Base-by-base conservation (phyloP, 2,797 vertebrate species). In the Pseudomugil gertrudae region DNA sequence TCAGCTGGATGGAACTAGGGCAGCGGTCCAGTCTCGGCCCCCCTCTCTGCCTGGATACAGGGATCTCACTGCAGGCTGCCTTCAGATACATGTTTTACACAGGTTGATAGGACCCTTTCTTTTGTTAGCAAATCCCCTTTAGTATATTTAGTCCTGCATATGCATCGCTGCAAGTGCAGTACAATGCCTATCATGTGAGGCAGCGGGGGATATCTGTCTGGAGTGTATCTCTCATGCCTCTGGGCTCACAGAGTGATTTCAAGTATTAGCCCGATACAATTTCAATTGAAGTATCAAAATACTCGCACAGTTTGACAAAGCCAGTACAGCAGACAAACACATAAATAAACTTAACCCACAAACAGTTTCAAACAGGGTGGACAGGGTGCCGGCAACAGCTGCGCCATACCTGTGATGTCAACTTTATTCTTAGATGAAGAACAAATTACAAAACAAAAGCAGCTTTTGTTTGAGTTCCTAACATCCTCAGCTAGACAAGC, bases 21-120 rank as follows among this genome's bases (percentile, higher is more conserved):
- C 70, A 81, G 66, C 75, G 83, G 4, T 89, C 83, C 60, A 77
- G 79, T 54, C 84, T 87, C 9, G 71, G 87, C 71, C 73, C 84
- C 70, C 74, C 87, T 90, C 89, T 91, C 73, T 73, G 82, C 66
- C 84, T 88, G 72, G 83, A 35, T 57, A 87, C 63, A 0, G 86
- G 66, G 68, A 91, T 76, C 30, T 92, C 86, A 59, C 56, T 78
- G 69, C 88, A 91, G 26, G 85, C 91, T 65, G 89, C 89, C 79
- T 92, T 92, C 52, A 93, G 84, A 74, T 89, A 89, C 91, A 92
- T 90, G 76, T 76, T 78, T 79, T 59, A 40, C 57, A 57, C 74
- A 52, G 57, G 65, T 64, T 23, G 63, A 68, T 19, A 50, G 60
- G 36, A 55, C 67, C 24, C 68, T 74, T 76, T 85, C 76, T 80